Base-by-base conservation (phyloP, 2,797 vertebrate species). In the Poeciliopsis turneri region DNA sequence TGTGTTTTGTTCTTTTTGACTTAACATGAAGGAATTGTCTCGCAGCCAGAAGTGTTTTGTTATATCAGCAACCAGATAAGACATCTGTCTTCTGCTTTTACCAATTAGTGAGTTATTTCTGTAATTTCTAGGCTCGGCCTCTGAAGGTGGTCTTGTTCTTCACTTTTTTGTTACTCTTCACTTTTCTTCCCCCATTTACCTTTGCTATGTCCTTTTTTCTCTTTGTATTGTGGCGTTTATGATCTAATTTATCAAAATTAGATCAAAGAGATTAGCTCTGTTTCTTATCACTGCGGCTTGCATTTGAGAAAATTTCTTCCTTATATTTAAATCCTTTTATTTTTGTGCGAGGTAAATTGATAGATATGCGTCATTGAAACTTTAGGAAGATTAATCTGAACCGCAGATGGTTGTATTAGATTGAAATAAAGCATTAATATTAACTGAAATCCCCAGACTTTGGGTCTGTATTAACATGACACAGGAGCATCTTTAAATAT, bases 251-350 rank as follows among this genome's bases (percentile, higher is more conserved):
- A 84, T 81, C 87, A 68, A 80, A 89, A 87, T 86, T 79, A 75
- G 75, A 88, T 88, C 78, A 72, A 59, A 82, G 61, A 76, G 78
- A 84, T 90, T 82, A 76, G 74, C 75, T 72, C 41, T 46, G 78
- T 92, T 83, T 80, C 83, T 88, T 88, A 90, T 93, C 87, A 12
- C 66, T 55, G 70, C 46, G 57, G 75, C n/a, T 28, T 75, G 28
- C 69, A 80, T 71, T 79, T 78, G 81, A 88, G 76, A 53, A 88
- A 88, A 88, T 85, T 76, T 82, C 81, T 88, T 90, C 87, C 74
- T 79, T 53, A 71, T 64, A 86, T 87, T 87, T 30, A 7, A 69
- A 11, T 25, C n/a, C 49, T 83, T 89, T 81, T 78, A 83, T 88
- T 75, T 82, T 77, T 51, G 64, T 76, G 0, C 4, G 51, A 77